A percentile compares a stretch with the other conserved stretches of the same genome.
These are phyloP conservation scores for Orius insidiosus DNA, from an alignment of 1,140 invertebrate genomes.

Conservation along the genomic window DNA sequence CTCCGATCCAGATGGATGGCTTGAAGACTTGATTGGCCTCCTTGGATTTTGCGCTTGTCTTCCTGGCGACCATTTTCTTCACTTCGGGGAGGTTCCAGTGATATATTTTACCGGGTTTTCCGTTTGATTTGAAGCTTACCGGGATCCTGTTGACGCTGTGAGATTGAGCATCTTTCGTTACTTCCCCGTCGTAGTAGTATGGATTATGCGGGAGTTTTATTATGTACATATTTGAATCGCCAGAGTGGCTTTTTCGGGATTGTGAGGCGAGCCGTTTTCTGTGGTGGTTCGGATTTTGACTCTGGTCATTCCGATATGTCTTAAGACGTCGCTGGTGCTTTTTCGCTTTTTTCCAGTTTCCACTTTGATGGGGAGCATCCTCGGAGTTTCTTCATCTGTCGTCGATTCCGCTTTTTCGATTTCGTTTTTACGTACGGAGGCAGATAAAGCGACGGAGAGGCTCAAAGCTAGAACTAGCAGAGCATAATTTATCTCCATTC, in stretches of 20 bases:
- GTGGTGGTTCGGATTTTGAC: constrained; percentile 14
- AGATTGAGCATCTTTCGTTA: constrained; percentile 24
- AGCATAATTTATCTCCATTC: no score
- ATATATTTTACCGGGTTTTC: constrained; percentile 58
- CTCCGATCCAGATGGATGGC: constrained; percentile 13
- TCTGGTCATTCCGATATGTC: constrained; percentile 19
- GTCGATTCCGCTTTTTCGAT: no score
- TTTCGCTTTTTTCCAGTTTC: constrained; percentile 8
- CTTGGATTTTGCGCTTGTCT: constrained; percentile 14
- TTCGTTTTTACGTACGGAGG: no score
- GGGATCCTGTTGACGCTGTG: constrained; percentile 24
- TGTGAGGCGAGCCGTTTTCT: constrained; percentile 19
- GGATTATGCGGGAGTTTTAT: constrained; percentile 61
- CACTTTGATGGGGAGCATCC: constrained; percentile 10
- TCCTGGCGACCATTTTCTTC: constrained; percentile 37
- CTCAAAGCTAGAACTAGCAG: no score
- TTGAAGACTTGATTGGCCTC: constrained; percentile 15
- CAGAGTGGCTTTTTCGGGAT: constrained; percentile 15
- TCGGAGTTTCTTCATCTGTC: constrained; percentile 8
- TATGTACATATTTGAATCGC: constrained; percentile 61
- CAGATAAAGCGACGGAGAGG: no score
- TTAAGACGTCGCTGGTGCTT: constrained; percentile 17
- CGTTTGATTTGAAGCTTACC: constrained; percentile 53
- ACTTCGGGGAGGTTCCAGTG: constrained; percentile 64
- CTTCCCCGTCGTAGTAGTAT: constrained; percentile 48